These are phyloP conservation scores for Bombyx mori DNA, from an alignment of 1,140 invertebrate species.

Conservation along the genomic window ASM3026992v2 NC_085116.1:1939001-1939500, in stretches of 20 bases:
- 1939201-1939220: conserved; percentile 73
- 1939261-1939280: conserved; percentile 94
- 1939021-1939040: too few relatives aligned
- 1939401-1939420: conserved; percentile 94
- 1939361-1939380: conserved; percentile 83
- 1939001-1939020: too few relatives aligned
- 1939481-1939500: conserved; percentile 96
- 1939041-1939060: conserved; percentile 73
- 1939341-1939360: conserved; percentile 82
- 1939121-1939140: conserved; percentile 76
- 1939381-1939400: conserved; percentile 99
- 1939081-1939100: conserved; percentile 98
- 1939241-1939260: conserved; percentile 95
- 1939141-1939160: conserved; percentile 93
- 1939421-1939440: conserved; percentile 93
- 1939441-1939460: conserved; percentile 93
- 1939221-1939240: conserved; percentile 92
- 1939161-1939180: conserved; percentile 98
- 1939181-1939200: conserved; percentile 96
- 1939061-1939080: conserved; percentile 96
- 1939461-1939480: conserved; percentile 94
- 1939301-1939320: conserved; percentile 84
- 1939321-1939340: conserved; percentile 95
- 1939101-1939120: conserved; percentile 95
- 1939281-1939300: conserved; percentile 84